Evolutionary conservation across 2,113 vertebrate species (phyloP), one percentile per base, ranked within the genome.

Genomic region (Pollachius pollachius): DNA sequence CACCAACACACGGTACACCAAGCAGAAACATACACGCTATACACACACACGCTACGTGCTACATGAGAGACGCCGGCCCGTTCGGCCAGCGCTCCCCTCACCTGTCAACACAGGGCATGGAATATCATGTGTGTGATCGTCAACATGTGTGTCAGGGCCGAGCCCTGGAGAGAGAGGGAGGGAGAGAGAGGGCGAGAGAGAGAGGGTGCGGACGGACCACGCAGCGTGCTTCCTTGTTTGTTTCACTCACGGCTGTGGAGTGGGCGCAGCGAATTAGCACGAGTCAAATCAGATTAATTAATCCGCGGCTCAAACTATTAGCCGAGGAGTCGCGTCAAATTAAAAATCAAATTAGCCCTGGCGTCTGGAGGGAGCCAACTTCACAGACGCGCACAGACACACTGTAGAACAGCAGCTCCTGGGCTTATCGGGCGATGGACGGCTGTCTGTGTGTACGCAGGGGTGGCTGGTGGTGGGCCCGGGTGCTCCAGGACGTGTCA

Each of bases 271-370:
- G 85, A 90, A 93, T 89, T 84, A 91, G 89, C 87, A 90, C 89
- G 83, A 90, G 92, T 92, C 92, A 89, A 83, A 87, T 90, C 86
- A 88, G 71, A 93, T 93, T 92, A 90, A 93, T 89, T 85, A 89
- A 90, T 89, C 81, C 65, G n/a, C 73, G 71, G 64, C 80, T 89
- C 83, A 83, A 81, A 85, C 79, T 81, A 88, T 91, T 89, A 92
- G 84, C 79, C 16, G 62, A 81, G 80, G 75, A 92, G 89, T 92
- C 92, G 63, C 58, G 70, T 89, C 85, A 88, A 88, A 93, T 93
- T 92, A 92, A 92, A 92, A 91, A 88, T 92, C 90, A 90, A 92
- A 93, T 92, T 91, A 93, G 82, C 78, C 80, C 70, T 74, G 78
- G 82, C 70, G 84, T 79, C 85, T 87, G 84, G 77, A 70, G 77